Evolutionary conservation across 2,888 invertebrate genomes (phyloP), one percentile per base, ranked within the genome.

Genomic region (Aleiodes alternator): DNA sequence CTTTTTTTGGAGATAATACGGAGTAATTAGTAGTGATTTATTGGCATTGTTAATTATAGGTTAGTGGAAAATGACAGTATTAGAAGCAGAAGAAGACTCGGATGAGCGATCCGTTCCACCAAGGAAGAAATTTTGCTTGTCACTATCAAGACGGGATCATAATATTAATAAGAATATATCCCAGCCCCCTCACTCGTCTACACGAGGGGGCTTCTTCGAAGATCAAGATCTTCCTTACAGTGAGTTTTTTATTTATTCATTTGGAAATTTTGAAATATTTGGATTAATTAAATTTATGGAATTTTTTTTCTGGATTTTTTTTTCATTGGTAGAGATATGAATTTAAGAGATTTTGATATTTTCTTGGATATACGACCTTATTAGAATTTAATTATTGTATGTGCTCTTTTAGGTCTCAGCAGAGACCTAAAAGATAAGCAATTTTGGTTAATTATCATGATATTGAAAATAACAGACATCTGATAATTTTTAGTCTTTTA

Each of bases 51-150:
- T n/a, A 51, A 66, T 81, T 80, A 57, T 78, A 91, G 90, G 90
- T 90, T 87, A 87, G 83, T 84, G 86, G 89, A 91, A 91, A 89
- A 91, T 91, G 91, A 90, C 91, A 88, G 90, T 90, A 86, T 88
- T 90, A 90, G 89, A 89, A 86, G 89, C 90, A 88, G 90, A 89
- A 86, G 90, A 90, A 88, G 89, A 90, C 84, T 87, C 87, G 84
- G 90, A 90, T 88, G 89, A 90, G 86, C 87, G 85, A 79, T 86
- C 86, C 78, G 86, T 88, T 82, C 91, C 90, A 75, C 90, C 90
- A 56, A 88, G 89, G 83, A 90, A 91, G 85, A 90, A 90, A 84
- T 85, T 89, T 83, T 90, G 90, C 82, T 85, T 90, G 73, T 90
- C 90, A 77, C 84, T 89, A 76, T 84, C 89, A 69, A 77, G 81